Evolutionary conservation across 2,888 invertebrate species (phyloP), one percentile per base, ranked within the genome.

Genomic region (Perithous albicinctus): DNA sequence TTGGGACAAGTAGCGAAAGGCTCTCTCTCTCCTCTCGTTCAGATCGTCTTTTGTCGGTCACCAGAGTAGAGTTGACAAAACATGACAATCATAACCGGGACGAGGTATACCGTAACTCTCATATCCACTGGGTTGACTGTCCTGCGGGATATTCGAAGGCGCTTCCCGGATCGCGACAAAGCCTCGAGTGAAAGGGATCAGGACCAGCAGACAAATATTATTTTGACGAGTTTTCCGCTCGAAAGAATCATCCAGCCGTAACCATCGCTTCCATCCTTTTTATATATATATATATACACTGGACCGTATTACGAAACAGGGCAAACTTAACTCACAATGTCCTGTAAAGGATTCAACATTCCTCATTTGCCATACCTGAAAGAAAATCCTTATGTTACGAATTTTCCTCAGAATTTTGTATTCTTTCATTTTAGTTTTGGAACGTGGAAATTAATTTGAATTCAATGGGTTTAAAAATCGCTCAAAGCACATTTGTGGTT

Each of bases 1-100:
- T 56, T 75, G 38, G 63, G 32, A 61, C 51, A 32, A 79, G 61
- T 51, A 77, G 72, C 29, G 48, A 54, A 41, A 2, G 41, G 8
- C n/a, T n/a, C n/a, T n/a, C n/a, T n/a, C n/a, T n/a, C 8, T 41
- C 41, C 1, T 41, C 41, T 41, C n/a, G 0, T 41, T 8, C 51
- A 72, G 72, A 56, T 75, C 41, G 20, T 72, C 81, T 80, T 84
- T 85, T 85, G 85, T 85, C 85, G 79, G 73, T 78, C 59, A 74
- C 46, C 86, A 89, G 90, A 87, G 89, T 2, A 88, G 89, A 91
- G 91, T 92, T 92, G 91, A 91, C 92, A 91, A 90, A 91, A 91
- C 90, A 90, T 89, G 91, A 90, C 92, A 90, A 91, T 92, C 91
- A 89, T 88, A 85, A 87, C 86, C 82, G 82, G 32, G 66, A n/a